Conservation (phyloP, 2,888 invertebrate species). For the Lithophane ornitopus region DNA sequence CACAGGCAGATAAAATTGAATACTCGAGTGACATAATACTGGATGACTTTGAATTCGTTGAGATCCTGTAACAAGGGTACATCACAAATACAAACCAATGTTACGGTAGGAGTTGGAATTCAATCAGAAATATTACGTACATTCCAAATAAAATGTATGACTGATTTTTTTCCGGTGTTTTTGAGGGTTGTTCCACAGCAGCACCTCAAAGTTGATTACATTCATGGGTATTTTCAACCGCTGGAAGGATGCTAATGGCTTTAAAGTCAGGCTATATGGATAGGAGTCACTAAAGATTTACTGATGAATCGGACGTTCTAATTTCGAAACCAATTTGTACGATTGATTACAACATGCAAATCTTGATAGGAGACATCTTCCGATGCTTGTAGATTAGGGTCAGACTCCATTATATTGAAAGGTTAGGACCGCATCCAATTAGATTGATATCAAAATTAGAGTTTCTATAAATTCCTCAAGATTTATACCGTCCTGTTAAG, state of each 20-base stretch:
- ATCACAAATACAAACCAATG: not conserved
- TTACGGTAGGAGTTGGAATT: not conserved
- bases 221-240: not conserved
- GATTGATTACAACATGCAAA: slow-evolving; percentile 39
- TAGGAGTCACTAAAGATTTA: slow-evolving; percentile 10
- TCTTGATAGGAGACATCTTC: slow-evolving; percentile 16
- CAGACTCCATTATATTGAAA: slow-evolving; percentile 18
- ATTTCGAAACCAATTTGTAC: slow-evolving; percentile 41
- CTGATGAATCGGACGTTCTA: slow-evolving; percentile 11
- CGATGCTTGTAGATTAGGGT: slow-evolving; percentile 31
- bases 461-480: slow-evolving; percentile 8
- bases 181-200: not conserved
- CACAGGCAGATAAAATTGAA: not conserved
- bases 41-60: not conserved
- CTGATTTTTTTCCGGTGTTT: not conserved
- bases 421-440: not conserved
- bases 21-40: not conserved
- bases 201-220: not conserved
- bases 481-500: slow-evolving; percentile 1
- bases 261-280: not conserved
- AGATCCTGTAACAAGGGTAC: not conserved
- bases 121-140: not conserved
- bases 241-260: not conserved
- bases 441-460: slow-evolving; percentile 8
- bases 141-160: not conserved